phyloP scores from a whole-genome alignment of 1,140 invertebrate genomes.

The Aphelinus atriplicis region DNA sequence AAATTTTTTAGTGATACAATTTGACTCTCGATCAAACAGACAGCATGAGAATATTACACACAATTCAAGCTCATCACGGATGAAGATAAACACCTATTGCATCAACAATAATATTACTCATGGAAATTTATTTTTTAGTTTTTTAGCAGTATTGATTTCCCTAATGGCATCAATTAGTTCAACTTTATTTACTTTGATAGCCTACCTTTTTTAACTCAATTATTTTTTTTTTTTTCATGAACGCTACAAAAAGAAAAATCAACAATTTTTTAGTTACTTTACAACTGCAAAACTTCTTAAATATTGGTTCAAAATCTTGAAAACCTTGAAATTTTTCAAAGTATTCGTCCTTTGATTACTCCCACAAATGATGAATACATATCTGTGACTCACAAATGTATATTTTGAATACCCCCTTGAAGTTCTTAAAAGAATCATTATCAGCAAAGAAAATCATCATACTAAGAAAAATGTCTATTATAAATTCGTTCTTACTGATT shows the following conservation, averaged over 20 bases:
- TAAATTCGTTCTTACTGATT: too few species aligned
- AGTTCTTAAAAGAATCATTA: too few species aligned
- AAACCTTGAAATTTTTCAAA: too few species aligned
- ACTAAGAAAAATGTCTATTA: too few species aligned
- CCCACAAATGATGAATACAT: too few species aligned
- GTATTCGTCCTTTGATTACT: too few species aligned
- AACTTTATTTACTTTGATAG: slow-evolving; percentile 26
- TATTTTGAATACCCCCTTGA: too few species aligned
- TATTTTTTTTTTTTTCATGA: slow-evolving; percentile 28
- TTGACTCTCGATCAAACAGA: background rate
- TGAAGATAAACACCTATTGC: slow-evolving; percentile 27
- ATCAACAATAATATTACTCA: slow-evolving; percentile 9
- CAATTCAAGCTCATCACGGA: slow-evolving; percentile 34
- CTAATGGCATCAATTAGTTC: slow-evolving; percentile 30
- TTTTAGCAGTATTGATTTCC: slow-evolving; percentile 32
- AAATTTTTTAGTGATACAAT: slow-evolving; percentile 7
- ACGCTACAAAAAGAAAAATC: slow-evolving; percentile 23
- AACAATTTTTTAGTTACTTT: background rate
- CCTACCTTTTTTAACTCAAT: background rate
- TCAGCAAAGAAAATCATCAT: too few species aligned
- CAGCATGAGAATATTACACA: slow-evolving; percentile 14
- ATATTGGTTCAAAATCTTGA: too few species aligned
- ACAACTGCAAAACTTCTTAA: too few species aligned
- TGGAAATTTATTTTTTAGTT: slow-evolving; percentile 28
- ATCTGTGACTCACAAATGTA: too few species aligned